Conservation (phyloP, 2,797 vertebrate species). For the Eremophila alpestris region DNA sequence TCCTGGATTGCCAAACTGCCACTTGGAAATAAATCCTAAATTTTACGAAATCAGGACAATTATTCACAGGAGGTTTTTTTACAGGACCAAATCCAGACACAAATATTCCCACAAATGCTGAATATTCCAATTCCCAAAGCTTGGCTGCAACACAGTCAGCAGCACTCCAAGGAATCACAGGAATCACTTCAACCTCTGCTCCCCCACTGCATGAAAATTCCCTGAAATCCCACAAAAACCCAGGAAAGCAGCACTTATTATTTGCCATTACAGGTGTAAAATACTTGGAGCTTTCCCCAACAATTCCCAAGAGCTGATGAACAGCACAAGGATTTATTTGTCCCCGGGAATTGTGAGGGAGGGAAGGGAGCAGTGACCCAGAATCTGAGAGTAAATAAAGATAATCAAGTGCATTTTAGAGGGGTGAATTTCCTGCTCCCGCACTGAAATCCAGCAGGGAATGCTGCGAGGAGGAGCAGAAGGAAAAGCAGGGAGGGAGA, state of each 20-base stretch:
- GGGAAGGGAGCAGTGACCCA: not conserved
- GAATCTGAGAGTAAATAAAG: not conserved
- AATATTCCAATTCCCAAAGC: not conserved
- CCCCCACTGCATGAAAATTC: not conserved
- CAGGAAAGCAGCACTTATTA: not conserved
- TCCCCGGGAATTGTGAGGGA: rapidly evolving
- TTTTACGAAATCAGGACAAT: not conserved
- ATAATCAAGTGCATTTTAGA: not conserved
- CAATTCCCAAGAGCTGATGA: not conserved
- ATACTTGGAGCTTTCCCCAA: not conserved
- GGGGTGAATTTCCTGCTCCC: not conserved
- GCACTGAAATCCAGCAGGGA: not conserved
- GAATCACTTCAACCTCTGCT: not conserved
- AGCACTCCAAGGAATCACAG: not conserved
- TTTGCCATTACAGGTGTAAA: not conserved
- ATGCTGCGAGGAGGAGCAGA: not conserved
- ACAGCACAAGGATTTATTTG: not conserved
- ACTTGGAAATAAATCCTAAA: not conserved
- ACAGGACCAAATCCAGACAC: not conserved
- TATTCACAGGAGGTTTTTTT: not conserved
- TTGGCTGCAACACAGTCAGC: not conserved
- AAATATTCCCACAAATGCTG: not conserved
- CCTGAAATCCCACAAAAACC: not conserved
- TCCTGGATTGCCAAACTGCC: not conserved
- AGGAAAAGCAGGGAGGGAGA: not conserved